Evolutionary conservation across 1,140 invertebrate species (phyloP), one percentile per base, ranked within the genome.

Genomic region (Aphaenogaster floridana): DNA sequence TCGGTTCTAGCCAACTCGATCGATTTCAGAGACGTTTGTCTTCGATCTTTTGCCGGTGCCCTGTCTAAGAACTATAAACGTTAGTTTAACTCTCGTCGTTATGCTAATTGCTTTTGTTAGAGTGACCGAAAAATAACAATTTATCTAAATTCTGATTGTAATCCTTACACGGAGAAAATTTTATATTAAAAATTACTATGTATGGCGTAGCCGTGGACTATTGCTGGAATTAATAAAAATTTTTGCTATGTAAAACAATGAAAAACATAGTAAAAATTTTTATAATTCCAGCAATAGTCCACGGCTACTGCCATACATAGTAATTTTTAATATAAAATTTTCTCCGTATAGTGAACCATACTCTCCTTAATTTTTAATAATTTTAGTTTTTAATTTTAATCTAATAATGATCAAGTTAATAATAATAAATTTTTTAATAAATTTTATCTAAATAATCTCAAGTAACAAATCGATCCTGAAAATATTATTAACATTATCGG

Each of bases 1-100:
- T n/a, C 36, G 34, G 17, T 45, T 80, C 21, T 45, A 45, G 88
- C 79, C 48, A 45, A 34, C 9, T 54, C 50, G n/a, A 54, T 74
- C 52, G 28, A 80, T 72, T 48, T 74, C 59, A 34, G 15, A 69
- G 15, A 69, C 36, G 34, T 85, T 78, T 78, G 15, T 50, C 45
- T 77, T 87, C 17, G 59, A 69, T 63, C 59, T 79, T 78, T 39
- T 42, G 9, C 1, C 13, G 7, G 34, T 11, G 2, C 34, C 5
- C 45, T 17, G 21, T 61, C 13, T 28, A 9, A n/a, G 13, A 1
- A 39, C 0, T 8, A 36, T 54, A 69, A 80, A 68, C 48, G 11
- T 78, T 78, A 28, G 4, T 80, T 54, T 28, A 36, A 57, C 34
- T 28, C 36, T 80, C 3, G n/a, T 59, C 9, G 54, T 54, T 69